Evolutionary conservation across 2,797 vertebrate genomes (phyloP).

Genomic region (Pempheris klunzingeri): DNA sequence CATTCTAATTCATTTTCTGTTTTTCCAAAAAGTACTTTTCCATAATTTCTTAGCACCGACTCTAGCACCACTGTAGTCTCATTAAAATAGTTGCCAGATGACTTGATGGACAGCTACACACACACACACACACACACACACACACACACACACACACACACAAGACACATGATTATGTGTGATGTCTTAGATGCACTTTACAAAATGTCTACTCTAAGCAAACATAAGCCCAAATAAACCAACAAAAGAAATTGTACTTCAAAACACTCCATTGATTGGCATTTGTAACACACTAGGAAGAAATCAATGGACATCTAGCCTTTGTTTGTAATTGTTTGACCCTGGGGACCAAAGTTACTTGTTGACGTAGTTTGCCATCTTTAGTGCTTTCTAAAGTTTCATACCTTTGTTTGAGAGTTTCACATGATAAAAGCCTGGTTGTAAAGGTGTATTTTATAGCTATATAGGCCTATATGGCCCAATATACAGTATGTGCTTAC

Average conservation of each 20-base stretch:
- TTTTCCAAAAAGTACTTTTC: neutral
- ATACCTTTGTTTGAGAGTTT: neutral
- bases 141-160: neutral
- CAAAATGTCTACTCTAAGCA: slow-evolving; percentile 23
- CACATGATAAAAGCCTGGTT: neutral
- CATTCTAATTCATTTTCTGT: neutral
- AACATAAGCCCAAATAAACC: slow-evolving; percentile 29
- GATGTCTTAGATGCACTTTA: slow-evolving; percentile 24
- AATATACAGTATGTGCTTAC: no score
- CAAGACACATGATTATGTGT: neutral
- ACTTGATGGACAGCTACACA: neutral
- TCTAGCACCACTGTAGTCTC: neutral
- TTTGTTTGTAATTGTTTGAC: slow-evolving; percentile 57
- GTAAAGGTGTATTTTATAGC: neutral
- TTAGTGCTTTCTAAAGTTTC: slow-evolving; percentile 18
- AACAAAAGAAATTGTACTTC: slow-evolving; percentile 48
- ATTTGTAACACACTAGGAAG: slow-evolving; percentile 59
- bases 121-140: neutral
- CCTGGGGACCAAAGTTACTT: slow-evolving; percentile 33
- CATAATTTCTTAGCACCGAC: neutral
- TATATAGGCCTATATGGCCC: neutral
- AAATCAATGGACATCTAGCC: slow-evolving; percentile 65
- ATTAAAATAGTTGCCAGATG: neutral
- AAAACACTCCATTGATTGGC: slow-evolving; percentile 59
- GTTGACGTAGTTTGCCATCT: slow-evolving; percentile 12